Conservation (phyloP, 2,797 vertebrate species). For the Forpus xanthops region DNA sequence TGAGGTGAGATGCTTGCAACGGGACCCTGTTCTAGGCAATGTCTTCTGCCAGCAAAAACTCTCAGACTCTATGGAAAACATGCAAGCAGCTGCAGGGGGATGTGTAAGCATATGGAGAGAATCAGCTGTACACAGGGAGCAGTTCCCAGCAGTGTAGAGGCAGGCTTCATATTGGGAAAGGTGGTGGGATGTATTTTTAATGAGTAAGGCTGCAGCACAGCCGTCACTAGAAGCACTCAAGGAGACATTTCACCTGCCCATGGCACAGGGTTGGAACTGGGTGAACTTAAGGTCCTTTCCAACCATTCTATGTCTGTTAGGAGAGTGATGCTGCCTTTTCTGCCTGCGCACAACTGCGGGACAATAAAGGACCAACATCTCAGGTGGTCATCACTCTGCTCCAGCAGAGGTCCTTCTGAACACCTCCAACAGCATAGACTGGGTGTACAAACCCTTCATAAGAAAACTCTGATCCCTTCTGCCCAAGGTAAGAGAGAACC, state of each 20-base stretch:
- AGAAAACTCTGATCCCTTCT: background rate
- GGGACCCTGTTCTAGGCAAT: background rate
- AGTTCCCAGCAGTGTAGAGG: background rate
- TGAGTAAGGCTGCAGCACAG: background rate
- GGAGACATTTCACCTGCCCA: background rate
- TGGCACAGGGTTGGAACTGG: background rate
- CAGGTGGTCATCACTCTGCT: background rate
- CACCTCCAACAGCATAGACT: background rate
- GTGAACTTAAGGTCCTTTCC: background rate
- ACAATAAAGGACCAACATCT: accelerated
- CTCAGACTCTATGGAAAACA: background rate
- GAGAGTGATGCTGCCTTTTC: background rate
- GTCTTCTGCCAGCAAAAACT: background rate
- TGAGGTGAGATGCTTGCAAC: background rate
- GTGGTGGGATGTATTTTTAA: background rate
- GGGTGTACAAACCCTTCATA: background rate
- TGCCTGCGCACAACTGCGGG: background rate
- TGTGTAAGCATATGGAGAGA: background rate
- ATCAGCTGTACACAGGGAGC: background rate
- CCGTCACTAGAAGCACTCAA: background rate
- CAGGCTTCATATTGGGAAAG: background rate
- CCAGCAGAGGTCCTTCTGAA: background rate
- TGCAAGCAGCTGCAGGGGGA: background rate
- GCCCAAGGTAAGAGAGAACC: background rate
- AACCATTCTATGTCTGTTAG: background rate